Conservation (phyloP, 2,888 invertebrate species). For the Aelia acuminata region DNA sequence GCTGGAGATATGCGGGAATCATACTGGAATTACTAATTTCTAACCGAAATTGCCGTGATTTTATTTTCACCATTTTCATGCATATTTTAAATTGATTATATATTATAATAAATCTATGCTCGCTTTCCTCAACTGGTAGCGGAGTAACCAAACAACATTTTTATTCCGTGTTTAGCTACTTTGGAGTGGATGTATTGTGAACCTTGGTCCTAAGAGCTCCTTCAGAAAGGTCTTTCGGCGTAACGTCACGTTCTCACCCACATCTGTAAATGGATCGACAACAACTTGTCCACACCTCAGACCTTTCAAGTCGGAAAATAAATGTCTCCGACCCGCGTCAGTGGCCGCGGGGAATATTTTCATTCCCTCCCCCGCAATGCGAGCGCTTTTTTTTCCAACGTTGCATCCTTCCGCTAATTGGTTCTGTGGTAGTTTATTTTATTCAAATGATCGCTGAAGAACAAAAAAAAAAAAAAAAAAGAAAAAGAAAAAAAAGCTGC, state of each 20-base stretch:
- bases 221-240: neutral
- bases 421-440: neutral
- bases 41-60: too few relatives aligned
- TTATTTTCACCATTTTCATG: too few relatives aligned
- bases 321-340: neutral
- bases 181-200: neutral
- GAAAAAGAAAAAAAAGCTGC: too few relatives aligned
- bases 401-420: neutral
- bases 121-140: neutral
- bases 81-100: too few relatives aligned
- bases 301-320: neutral
- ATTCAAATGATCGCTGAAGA: neutral
- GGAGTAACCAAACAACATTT: neutral
- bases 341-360: neutral
- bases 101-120: neutral
- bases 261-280: constrained; percentile 14
- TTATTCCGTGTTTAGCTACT: neutral
- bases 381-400: neutral
- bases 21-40: too few relatives aligned
- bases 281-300: neutral
- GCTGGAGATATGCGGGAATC: too few relatives aligned
- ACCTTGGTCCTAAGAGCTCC: neutral
- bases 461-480: too few relatives aligned
- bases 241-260: constrained; percentile 3
- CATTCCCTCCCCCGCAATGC: neutral